Conservation (phyloP, 1,140 invertebrate genomes). For the Sminthurides bifidus region DNA sequence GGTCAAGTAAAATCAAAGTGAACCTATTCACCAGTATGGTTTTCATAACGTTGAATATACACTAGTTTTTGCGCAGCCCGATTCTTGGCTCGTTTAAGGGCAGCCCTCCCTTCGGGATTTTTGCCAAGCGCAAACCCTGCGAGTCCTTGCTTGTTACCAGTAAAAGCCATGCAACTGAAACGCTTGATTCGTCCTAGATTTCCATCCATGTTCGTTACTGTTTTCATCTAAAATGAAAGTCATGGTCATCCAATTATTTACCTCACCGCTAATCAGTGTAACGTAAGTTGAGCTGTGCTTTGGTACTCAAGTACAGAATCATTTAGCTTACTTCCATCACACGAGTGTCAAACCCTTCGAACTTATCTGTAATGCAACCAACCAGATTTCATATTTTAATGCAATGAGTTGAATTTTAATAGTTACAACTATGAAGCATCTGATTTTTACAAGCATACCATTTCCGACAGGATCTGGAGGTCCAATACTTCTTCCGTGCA, state of each 20-base stretch:
- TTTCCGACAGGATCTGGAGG: slow-evolving; percentile 70
- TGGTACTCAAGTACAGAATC: not conserved
- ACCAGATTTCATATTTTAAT: not conserved
- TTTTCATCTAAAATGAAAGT: slow-evolving; percentile 44
- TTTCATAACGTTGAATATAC: slow-evolving; percentile 64
- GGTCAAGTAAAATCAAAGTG: slow-evolving; percentile 7
- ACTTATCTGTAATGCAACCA: slow-evolving; percentile 52
- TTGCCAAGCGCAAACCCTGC: slow-evolving; percentile 68
- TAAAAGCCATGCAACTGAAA: slow-evolving; percentile 58
- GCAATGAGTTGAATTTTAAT: slow-evolving; percentile 6
- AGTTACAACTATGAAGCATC: slow-evolving; percentile 11
- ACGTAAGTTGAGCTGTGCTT: too few species aligned
- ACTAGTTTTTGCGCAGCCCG: slow-evolving; percentile 73
- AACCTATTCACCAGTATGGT: slow-evolving; percentile 59
- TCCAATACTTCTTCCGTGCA: slow-evolving; percentile 73
- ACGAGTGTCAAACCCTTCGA: slow-evolving; percentile 76
- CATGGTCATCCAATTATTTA: not conserved
- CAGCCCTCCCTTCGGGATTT: slow-evolving; percentile 49
- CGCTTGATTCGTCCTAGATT: slow-evolving; percentile 62
- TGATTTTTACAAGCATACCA: slow-evolving; percentile 39
- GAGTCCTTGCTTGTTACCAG: slow-evolving; percentile 79
- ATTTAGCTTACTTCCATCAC: slow-evolving; percentile 53
- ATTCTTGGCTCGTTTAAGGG: slow-evolving; percentile 66
- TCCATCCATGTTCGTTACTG: slow-evolving; percentile 71
- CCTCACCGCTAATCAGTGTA: not conserved